Percentiles rank a stretch among this genome's conserved stretches.
These are phyloP conservation scores for Catamblyrhynchus diadema DNA, from an alignment of 2,797 vertebrate species.

Conservation along the genomic window DNA sequence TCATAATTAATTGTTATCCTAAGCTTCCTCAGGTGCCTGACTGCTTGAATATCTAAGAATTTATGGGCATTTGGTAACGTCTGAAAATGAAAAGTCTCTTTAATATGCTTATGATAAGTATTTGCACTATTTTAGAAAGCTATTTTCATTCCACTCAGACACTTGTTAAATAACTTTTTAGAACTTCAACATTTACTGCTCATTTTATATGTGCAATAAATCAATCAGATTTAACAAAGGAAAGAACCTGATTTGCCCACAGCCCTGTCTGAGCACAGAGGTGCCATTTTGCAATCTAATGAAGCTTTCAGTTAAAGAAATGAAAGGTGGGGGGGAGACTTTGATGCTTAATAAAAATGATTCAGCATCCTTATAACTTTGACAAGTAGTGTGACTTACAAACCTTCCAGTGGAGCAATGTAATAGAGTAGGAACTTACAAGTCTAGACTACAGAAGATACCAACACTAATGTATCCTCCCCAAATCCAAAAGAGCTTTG, in stretches of 20 bases:
- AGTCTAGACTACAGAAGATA: neutral
- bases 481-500: neutral
- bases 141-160: constrained; percentile 56
- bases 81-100: constrained; percentile 41
- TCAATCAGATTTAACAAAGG: constrained; percentile 67
- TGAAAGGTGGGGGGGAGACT: neutral
- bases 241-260: constrained; percentile 58
- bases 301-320: constrained; percentile 53
- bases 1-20: constrained; percentile 39
- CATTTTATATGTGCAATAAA: constrained; percentile 64
- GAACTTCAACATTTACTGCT: constrained; percentile 60
- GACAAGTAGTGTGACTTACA: constrained; percentile 16
- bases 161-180: constrained; percentile 62
- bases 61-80: constrained; percentile 44
- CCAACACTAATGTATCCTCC: neutral
- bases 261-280: constrained; percentile 54
- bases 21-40: constrained; percentile 33
- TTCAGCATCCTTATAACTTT: constrained; percentile 49
- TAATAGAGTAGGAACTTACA: neutral
- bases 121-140: constrained; percentile 59
- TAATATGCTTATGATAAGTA: constrained; percentile 65
- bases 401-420: neutral
- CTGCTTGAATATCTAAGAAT: constrained; percentile 39
- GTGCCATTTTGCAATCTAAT: constrained; percentile 60
- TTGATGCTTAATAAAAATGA: constrained; percentile 56